A percentile compares a stretch with the other conserved stretches of the same genome.
These are phyloP conservation scores for Epicauta chinensis DNA, from an alignment of 1,140 invertebrate species.

Conservation along the genomic window DNA sequence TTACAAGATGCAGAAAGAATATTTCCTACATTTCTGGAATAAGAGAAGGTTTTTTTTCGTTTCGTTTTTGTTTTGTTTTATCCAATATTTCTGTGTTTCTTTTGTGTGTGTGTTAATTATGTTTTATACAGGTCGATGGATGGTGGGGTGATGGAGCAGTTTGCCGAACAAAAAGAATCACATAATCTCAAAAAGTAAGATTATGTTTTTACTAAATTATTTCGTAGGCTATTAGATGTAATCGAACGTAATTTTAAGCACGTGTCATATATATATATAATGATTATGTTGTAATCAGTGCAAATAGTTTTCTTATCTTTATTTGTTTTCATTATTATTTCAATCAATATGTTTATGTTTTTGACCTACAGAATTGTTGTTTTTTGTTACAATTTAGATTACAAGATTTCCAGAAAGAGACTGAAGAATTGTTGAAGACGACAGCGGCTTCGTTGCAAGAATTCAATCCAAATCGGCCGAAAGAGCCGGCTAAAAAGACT, in stretches of 20 bases:
- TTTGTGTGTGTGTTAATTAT: too few relatives aligned
- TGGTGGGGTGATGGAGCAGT: not conserved
- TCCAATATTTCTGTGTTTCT: not conserved
- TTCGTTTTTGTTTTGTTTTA: not conserved
- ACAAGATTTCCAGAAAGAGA: slow-evolving; percentile 18
- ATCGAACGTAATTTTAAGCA: too few relatives aligned
- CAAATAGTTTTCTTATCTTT: too few relatives aligned
- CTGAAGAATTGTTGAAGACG: slow-evolving; percentile 21
- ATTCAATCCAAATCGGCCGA: slow-evolving; percentile 8
- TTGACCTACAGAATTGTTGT: too few relatives aligned
- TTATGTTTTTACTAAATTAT: too few relatives aligned
- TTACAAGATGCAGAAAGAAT: not conserved
- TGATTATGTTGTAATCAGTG: too few relatives aligned
- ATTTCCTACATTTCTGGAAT: not conserved
- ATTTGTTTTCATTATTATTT: too few relatives aligned
- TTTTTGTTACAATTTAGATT: too few relatives aligned
- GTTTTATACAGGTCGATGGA: not conserved
- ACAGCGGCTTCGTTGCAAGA: slow-evolving; percentile 9
- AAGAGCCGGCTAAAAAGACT: not conserved
- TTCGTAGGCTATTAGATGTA: too few relatives aligned
- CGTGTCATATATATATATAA: too few relatives aligned
- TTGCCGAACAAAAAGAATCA: not conserved
- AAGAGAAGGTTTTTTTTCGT: not conserved
- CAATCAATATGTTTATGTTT: too few relatives aligned
- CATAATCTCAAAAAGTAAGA: not conserved